Base-by-base conservation (phyloP, 2,888 invertebrate genomes). In the Scaptomyza tumidula region DNA sequence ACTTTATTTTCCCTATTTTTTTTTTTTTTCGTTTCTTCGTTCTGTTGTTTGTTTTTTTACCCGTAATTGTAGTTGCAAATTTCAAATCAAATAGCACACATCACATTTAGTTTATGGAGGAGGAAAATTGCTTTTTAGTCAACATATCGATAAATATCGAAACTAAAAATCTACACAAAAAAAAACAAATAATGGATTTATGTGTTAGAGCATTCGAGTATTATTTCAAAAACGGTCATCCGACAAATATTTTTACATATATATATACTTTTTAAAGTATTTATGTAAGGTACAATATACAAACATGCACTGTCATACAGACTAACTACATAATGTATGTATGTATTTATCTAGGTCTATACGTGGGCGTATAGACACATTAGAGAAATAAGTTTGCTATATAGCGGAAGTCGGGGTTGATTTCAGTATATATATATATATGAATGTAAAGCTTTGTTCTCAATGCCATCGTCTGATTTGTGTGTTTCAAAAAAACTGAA, bases 11-110 rank as follows among this genome's bases (percentile, higher is more conserved):
- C 9, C 37, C 49, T 55, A 60, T 55, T 41, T 39, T 52, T 50
- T 14, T 29, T 55, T 39, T 19, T 19, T 43, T 33, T 62, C 52
- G 14, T 37, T 58, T 66, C 57, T 59, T 53, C 59, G 76, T 78
- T 54, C 69, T 43, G 43, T n/a, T 29, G 27, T 37, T 37, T 37
- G 24, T 24, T 39, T 52, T 52, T 75, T 86, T 87, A 84, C 84
- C 84, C 84, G 84, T 84, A 84, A 73, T 86, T 87, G 73, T 77
- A 80, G 86, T 87, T 84, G 72, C 81, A 78, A 84, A 68, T 69
- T 55, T 73, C 67, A 84, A 83, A 83, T 67, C 65, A 83, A 69
- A 86, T 75, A 57, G 37, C 72, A 72, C 56, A 71, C 86, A 83
- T 82, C 86, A 82, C 82, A 82, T 68, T 71, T 48, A 45, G 49